Conservation (phyloP, 2,888 invertebrate genomes). For the Eupithecia centaureata region DNA sequence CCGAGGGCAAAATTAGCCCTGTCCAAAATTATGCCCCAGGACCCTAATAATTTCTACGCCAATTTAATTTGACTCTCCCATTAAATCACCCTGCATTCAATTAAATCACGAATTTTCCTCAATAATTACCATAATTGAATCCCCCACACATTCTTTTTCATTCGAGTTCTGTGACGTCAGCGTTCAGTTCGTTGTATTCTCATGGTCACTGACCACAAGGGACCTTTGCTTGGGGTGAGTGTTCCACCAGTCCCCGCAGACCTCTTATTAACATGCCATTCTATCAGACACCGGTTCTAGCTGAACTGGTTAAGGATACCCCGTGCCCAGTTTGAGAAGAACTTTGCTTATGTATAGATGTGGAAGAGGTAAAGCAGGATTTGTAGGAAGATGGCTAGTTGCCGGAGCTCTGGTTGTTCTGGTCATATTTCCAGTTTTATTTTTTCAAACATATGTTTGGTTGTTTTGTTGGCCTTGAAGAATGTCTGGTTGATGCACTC, state of each 20-base stretch:
- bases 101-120: constrained; percentile 31
- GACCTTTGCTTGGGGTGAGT: constrained; percentile 81
- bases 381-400: constrained; percentile 63
- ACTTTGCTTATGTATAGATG: constrained; percentile 50
- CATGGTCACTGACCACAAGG: constrained; percentile 80
- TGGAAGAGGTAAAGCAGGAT: constrained; percentile 60
- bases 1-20: constrained; percentile 8
- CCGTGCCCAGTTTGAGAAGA: constrained; percentile 56
- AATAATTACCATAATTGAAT: constrained; percentile 34
- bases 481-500: constrained; percentile 74
- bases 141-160: constrained; percentile 44
- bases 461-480: constrained; percentile 79
- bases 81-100: constrained; percentile 28
- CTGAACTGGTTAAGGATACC: constrained; percentile 40
- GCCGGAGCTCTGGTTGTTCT: constrained; percentile 57
- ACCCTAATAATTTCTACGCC: constrained; percentile 26
- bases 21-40: constrained; percentile 24
- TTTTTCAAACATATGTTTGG: constrained; percentile 79
- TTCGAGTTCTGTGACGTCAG: constrained; percentile 69
- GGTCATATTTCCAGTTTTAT: constrained; percentile 68
- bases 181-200: constrained; percentile 71
- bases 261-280: constrained; percentile 40
- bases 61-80: constrained; percentile 28
- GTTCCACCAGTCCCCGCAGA: constrained; percentile 66
- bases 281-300: constrained; percentile 38